Percentiles rank a stretch among this genome's conserved stretches.
Conservation (phyloP, 2,113 vertebrate genomes). For the Scolopax mira region DNA sequence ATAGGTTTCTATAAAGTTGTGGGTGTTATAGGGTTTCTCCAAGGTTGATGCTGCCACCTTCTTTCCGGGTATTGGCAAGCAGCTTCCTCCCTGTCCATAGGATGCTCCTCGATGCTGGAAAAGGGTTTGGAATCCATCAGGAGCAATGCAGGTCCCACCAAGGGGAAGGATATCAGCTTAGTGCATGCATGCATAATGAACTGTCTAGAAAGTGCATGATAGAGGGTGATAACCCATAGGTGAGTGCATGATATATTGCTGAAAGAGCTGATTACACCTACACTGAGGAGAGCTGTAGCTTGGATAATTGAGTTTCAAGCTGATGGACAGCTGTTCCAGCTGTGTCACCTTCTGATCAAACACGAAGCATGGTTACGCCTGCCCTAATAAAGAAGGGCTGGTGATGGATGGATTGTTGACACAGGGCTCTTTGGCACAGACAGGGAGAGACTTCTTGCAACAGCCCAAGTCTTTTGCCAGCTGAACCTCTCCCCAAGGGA, state of each 20-base stretch:
- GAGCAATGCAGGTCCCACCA: neutral
- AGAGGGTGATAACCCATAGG: neutral
- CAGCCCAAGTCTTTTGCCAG: neutral
- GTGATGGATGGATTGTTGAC: neutral
- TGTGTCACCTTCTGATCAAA: neutral
- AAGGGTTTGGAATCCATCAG: neutral
- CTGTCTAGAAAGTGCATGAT: neutral
- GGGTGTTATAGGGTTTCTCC: neutral
- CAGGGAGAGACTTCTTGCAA: accelerated
- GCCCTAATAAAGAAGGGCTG: accelerated
- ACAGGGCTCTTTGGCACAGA: neutral
- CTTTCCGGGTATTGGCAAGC: neutral
- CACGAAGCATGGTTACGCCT: accelerated
- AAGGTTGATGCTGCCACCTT: neutral
- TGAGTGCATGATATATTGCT: neutral
- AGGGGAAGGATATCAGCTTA: neutral
- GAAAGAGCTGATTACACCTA: neutral
- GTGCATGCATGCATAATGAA: neutral
- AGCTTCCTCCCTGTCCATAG: neutral
- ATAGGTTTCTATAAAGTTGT: neutral
- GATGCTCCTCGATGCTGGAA: neutral
- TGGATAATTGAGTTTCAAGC: neutral
- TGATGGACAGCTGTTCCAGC: neutral
- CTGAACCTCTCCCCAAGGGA: neutral
- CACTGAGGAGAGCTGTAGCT: neutral